Percentiles rank a stretch among this genome's conserved stretches.
These are phyloP conservation scores for Grantiella picta DNA, from an alignment of 2,113 vertebrate genomes.

Conservation along the genomic window DNA sequence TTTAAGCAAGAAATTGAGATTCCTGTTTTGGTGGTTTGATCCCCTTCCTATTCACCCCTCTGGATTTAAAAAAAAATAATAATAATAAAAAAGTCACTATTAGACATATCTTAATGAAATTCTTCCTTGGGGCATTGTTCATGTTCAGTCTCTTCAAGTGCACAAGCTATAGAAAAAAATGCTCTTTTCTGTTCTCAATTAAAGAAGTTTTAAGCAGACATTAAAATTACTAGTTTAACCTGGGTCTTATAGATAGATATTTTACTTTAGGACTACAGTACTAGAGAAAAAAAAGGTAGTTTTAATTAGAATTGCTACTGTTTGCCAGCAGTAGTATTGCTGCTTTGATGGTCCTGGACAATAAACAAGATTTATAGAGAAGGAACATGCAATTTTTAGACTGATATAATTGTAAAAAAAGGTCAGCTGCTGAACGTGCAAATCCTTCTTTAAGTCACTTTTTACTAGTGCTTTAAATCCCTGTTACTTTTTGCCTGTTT, in stretches of 20 bases:
- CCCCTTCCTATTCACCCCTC: background rate
- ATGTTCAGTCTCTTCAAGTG: background rate
- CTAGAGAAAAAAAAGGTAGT: background rate
- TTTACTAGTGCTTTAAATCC: background rate
- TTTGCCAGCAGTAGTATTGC: background rate
- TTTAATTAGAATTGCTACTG: background rate
- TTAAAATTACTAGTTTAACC: background rate
- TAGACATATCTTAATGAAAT: background rate
- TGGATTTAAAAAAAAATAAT: background rate
- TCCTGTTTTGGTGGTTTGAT: background rate
- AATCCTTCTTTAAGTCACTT: background rate
- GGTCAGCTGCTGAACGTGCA: background rate
- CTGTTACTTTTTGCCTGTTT: background rate
- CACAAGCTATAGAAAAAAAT: background rate
- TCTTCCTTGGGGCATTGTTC: background rate
- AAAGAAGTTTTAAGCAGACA: background rate
- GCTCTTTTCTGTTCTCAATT: background rate
- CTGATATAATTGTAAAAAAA: background rate
- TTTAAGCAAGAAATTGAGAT: background rate
- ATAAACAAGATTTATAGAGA: background rate
- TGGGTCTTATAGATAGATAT: background rate
- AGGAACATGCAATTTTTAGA: background rate
- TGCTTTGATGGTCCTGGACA: background rate
- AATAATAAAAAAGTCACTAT: background rate
- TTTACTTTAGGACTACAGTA: background rate